Evolutionary conservation across 2,888 invertebrate species (phyloP).

Genomic region (Pollenia labialis): DNA sequence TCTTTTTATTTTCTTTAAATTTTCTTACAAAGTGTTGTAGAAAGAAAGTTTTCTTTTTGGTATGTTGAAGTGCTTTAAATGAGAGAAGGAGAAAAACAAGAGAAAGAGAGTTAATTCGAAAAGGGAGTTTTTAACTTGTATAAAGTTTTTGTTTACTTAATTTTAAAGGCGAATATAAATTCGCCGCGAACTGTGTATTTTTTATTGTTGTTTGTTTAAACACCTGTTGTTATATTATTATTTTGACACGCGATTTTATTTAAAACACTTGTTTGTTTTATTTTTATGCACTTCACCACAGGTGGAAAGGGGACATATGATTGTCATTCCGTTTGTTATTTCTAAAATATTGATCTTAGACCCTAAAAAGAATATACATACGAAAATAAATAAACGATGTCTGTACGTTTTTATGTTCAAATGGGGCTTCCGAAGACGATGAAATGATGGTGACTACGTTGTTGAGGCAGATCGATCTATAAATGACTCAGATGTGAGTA

Average conservation of each 20-base stretch:
- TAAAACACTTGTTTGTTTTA: constrained; percentile 2
- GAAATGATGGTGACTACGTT: too few relatives aligned
- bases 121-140: neutral
- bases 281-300: too few relatives aligned
- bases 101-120: constrained; percentile 3
- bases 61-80: constrained; percentile 26
- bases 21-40: constrained; percentile 50
- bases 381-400: too few relatives aligned
- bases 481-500: too few relatives aligned
- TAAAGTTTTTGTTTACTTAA: neutral
- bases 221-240: constrained; percentile 67
- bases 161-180: constrained; percentile 28
- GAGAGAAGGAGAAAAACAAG: neutral
- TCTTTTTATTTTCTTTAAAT: constrained; percentile 46
- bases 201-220: constrained; percentile 16
- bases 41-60: constrained; percentile 45
- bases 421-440: too few relatives aligned
- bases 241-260: constrained; percentile 63
- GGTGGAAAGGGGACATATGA: too few relatives aligned
- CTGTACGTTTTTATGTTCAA: too few relatives aligned
- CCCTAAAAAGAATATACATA: too few relatives aligned
- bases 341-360: neutral
- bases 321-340: neutral
- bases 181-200: constrained; percentile 39
- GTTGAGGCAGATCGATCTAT: too few relatives aligned